Base-by-base conservation (phyloP, 2,113 vertebrate species). In the Tyrannus savana region DNA sequence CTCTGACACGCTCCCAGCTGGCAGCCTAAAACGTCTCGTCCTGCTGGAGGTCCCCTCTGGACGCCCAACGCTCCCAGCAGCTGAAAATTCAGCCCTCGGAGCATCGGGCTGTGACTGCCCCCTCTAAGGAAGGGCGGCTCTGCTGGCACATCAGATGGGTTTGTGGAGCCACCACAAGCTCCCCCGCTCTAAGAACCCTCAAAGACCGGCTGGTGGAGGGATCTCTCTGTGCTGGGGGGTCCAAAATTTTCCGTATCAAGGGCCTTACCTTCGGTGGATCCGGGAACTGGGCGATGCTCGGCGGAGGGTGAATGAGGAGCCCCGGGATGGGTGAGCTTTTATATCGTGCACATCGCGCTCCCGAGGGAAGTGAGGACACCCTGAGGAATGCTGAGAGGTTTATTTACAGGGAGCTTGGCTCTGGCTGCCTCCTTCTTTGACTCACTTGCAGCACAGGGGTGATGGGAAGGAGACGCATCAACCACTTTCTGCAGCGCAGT, bases 301-400 rank as follows among this genome's bases (percentile, higher is more conserved):
- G 33, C 0, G 28, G 19, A 3, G 37, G 69, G 10, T 2, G 93
- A n/a, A 13, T 92, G 93, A 78, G 56, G 60, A 96, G 23, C 60
- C 7, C n/a, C 23, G 55, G 52, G 56, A 10, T 0, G 5, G 30
- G 35, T 1, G 39, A 59, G 85, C 71, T 84, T 96, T 93, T 96
- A 96, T 96, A 59, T 4, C 0, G 4, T 46, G 1, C 5, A 5
- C 21, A 6, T 4, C 1, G 27, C 0, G 23, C 55, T 95, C 56
- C 30, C 4, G n/a, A 55, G 94, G 94, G 94, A 95, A 91, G 74
- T 96, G 96, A 95, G 88, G 88, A 93, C 78, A 93, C 84, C 53
- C 84, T 64, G 14, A 93, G 92, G 94, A 96, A 96, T 95, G 93
- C 69, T 84, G 93, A 91, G 85, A 69, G 77, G 49, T 89, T 56